Evolutionary conservation across 2,888 invertebrate species (phyloP).

Genomic region (Hydraecia micacea): DNA sequence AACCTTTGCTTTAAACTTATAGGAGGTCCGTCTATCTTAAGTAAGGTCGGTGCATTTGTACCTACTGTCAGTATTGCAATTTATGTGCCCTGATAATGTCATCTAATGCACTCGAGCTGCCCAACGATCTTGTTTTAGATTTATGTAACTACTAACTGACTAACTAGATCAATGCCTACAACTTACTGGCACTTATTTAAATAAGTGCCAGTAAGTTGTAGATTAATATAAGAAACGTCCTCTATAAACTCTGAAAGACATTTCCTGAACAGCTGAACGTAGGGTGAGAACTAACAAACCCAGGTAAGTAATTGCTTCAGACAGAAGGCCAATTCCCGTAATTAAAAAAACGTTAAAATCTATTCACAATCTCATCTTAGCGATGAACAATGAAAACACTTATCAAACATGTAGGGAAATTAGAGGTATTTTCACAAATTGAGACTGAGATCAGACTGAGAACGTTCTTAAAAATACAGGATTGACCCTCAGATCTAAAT

Average conservation of each 20-base stretch:
- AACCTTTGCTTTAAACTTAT: not conserved
- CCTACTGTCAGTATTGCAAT: slow-evolving; percentile 43
- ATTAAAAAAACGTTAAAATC: no score
- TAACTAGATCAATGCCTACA: slow-evolving; percentile 47
- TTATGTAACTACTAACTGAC: slow-evolving; percentile 15
- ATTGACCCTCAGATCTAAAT: not conserved
- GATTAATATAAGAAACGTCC: slow-evolving; percentile 16
- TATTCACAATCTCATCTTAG: no score
- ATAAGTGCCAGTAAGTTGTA: no score
- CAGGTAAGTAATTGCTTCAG: not conserved
- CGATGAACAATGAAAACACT: no score
- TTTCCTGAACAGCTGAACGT: not conserved
- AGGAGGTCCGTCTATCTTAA: slow-evolving; percentile 30
- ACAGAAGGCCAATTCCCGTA: no score
- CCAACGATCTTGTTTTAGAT: slow-evolving; percentile 33
- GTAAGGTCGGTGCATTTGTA: slow-evolving; percentile 56
- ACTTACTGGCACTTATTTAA: slow-evolving; percentile 28
- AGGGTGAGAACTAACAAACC: not conserved
- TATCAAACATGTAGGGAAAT: no score
- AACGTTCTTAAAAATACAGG: no score
- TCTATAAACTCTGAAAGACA: not conserved
- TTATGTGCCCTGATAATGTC: slow-evolving; percentile 56
- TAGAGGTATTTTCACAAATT: no score
- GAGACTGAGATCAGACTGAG: no score
- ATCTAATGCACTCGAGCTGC: slow-evolving; percentile 29